Base-by-base conservation (phyloP, 2,888 invertebrate species). In the Limnephilus lunatus region DNA sequence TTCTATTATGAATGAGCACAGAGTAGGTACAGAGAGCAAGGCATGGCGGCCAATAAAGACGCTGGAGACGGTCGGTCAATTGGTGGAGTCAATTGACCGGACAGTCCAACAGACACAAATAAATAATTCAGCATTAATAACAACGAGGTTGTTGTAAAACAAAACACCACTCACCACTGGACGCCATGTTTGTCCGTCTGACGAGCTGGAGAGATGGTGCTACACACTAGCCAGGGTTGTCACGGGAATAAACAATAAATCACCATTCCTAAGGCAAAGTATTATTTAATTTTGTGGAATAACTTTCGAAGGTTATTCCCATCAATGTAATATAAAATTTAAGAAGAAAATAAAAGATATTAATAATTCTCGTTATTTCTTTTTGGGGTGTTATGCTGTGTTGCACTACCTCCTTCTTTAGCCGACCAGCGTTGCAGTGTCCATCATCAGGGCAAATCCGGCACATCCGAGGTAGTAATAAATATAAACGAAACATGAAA, bases 61-160 rank as follows among this genome's bases (percentile, higher is more conserved):
- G 86, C 39, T 44, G 86, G 86, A 32, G 88, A 68, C 88, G 53
- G 53, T 31, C 88, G 88, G 88, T 88, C 88, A 88, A 88, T 88
- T 88, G 88, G 88, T 31, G 32, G 68, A 88, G 88, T 88, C 88
- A 88, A 88, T 88, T 88, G 88, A 68, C 68, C 31, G 68, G 88
- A 53, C 88, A 88, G 53, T 88, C 80, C 32, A 68, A 88, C 88
- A 88, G 88, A 88, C 88, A 88, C 88, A 88, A 88, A 88, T 88
- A 88, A 88, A 88, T 88, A 88, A 88, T 88, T 68, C 48, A 53
- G 31, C 88, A 88, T 88, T 88, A 88, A 68, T 68, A 68, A 88
- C 88, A 88, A 88, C 88, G 88, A 88, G 88, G 88, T 88, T 88
- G 88, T 88, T 68, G 53, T 88, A 88, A 88, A 88, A 88, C 88